Conservation (phyloP, 2,113 vertebrate species). For the Cyprinodon variegatus region DNA sequence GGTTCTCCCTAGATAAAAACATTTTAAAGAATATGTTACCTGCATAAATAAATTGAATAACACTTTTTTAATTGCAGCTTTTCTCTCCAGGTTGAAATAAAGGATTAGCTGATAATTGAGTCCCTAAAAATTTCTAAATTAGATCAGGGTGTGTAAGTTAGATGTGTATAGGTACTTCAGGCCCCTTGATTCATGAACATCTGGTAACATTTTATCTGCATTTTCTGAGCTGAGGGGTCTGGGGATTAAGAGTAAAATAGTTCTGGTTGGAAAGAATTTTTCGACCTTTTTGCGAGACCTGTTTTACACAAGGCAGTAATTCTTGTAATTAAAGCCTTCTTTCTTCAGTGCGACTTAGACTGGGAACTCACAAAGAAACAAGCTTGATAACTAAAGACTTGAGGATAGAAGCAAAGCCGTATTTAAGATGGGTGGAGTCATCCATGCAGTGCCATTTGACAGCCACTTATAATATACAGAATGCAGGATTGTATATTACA, state of each 20-base stretch:
- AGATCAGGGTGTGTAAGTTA: neutral
- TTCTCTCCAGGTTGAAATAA: too few relatives aligned
- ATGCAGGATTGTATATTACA: slow-evolving; percentile 12
- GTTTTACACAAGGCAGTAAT: slow-evolving; percentile 50
- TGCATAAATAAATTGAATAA: too few relatives aligned
- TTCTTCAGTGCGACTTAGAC: slow-evolving; percentile 22
- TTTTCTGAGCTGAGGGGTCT: neutral
- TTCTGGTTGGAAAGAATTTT: slow-evolving; percentile 21
- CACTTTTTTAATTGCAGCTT: too few relatives aligned
- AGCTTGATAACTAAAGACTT: slow-evolving; percentile 38
- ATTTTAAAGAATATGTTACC: too few relatives aligned
- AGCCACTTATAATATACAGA: slow-evolving; percentile 33
- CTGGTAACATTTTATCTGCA: neutral
- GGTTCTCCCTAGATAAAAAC: too few relatives aligned
- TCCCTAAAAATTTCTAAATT: neutral
- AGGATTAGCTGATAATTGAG: too few relatives aligned
- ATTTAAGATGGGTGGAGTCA: slow-evolving; percentile 47
- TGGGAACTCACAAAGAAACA: slow-evolving; percentile 36
- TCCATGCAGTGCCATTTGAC: slow-evolving; percentile 33
- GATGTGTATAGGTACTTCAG: neutral
- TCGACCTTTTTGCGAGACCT: slow-evolving; percentile 35
- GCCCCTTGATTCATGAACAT: neutral
- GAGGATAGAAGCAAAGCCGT: slow-evolving; percentile 44
- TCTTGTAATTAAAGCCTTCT: slow-evolving; percentile 66
- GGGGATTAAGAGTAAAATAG: neutral